phyloP scores from a whole-genome alignment of 2,888 invertebrate genomes.

The Stictocephala bisonia region DNA sequence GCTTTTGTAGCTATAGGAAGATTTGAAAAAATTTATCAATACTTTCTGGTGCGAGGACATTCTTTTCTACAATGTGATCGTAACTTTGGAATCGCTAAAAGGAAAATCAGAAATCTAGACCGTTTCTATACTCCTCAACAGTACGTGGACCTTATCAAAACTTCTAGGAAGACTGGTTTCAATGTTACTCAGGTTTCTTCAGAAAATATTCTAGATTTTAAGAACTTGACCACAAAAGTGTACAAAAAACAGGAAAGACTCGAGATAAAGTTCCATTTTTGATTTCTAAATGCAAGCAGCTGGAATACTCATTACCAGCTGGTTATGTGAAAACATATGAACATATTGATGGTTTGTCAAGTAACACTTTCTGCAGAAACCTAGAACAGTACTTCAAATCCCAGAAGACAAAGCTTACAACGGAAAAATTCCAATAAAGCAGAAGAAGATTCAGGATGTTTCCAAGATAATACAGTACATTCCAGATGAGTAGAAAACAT shows the following conservation, averaged over 20 bases:
- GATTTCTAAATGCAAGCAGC: constrained; percentile 4
- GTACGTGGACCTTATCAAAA: neutral
- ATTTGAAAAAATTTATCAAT: neutral
- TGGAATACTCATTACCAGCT: neutral
- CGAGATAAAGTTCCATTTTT: neutral
- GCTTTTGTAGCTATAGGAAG: neutral
- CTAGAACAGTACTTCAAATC: neutral
- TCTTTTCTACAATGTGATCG: neutral
- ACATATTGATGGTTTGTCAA: neutral
- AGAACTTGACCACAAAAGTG: too few relatives aligned
- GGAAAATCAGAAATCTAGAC: neutral
- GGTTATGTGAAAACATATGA: too few relatives aligned
- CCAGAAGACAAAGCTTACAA: neutral
- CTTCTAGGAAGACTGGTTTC: too few relatives aligned
- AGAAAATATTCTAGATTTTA: neutral
- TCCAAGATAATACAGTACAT: neutral
- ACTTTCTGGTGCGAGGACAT: neutral
- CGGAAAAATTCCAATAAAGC: neutral
- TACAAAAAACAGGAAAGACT: too few relatives aligned
- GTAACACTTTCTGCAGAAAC: too few relatives aligned
- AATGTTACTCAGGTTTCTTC: neutral
- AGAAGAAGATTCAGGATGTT: neutral
- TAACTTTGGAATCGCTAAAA: neutral
- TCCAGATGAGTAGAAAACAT: neutral
- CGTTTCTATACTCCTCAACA: neutral